A percentile compares a stretch with the other conserved stretches of the same genome.
These are phyloP conservation scores for Dryocosmus kuriphilus DNA, from an alignment of 2,888 invertebrate species.

Conservation along the genomic window DNA sequence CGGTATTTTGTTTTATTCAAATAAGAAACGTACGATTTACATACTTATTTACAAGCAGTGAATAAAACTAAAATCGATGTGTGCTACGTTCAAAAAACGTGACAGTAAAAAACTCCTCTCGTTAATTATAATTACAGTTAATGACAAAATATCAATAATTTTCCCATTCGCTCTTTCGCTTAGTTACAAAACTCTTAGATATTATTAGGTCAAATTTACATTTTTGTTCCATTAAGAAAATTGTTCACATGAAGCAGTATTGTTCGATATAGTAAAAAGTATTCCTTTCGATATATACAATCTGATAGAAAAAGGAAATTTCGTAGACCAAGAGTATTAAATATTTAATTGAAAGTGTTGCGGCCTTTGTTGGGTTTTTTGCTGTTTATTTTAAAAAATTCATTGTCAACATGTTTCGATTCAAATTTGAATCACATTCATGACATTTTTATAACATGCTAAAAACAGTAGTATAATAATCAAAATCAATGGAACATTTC, in stretches of 20 bases:
- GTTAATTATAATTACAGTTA: neutral
- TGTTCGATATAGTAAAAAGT: neutral
- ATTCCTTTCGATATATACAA: slow-evolving; percentile 1
- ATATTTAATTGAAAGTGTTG: no score
- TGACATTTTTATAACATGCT: no score
- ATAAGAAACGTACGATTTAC: slow-evolving; percentile 21
- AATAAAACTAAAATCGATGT: slow-evolving; percentile 15
- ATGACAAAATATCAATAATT: slow-evolving; percentile 18
- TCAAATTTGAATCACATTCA: no score
- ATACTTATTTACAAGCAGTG: slow-evolving; percentile 17
- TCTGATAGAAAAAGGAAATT: slow-evolving; percentile 13
- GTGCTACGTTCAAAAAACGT: slow-evolving; percentile 3
- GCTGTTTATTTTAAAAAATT: no score
- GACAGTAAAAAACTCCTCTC: slow-evolving; percentile 2
- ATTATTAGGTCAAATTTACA: neutral
- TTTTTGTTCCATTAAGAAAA: neutral
- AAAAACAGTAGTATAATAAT: no score
- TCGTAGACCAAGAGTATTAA: neutral
- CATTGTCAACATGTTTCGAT: no score
- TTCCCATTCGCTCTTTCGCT: neutral
- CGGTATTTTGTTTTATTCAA: slow-evolving; percentile 34
- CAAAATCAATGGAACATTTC: no score
- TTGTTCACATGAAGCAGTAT: neutral
- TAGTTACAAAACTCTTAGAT: neutral
- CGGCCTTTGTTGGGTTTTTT: no score